Base-by-base conservation (phyloP, 2,797 vertebrate species). In the Takifugu rubripes region DNA sequence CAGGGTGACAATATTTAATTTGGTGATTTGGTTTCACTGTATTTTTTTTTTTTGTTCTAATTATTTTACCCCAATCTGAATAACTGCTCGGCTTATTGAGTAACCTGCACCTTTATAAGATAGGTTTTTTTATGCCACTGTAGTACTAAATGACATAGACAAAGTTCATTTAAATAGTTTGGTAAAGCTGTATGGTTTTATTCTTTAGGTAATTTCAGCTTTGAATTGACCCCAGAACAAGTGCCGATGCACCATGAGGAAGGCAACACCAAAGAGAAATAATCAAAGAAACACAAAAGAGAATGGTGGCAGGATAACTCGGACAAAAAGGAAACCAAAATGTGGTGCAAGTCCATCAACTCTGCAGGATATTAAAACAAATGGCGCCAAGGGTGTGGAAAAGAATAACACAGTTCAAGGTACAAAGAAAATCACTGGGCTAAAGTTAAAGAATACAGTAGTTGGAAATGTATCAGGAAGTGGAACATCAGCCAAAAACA, bases 241-340 rank as follows among this genome's bases (percentile, higher is more conserved):
- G 52, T 51, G 47, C 33, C n/a, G 65, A 52, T 36, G 9, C 31
- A 33, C 36, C 36, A 77, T 74, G 8, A 66, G 70, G 49, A 88
- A 64, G 70, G 40, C 29, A 48, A 66, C 46, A 25, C 84, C 74
- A 60, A 61, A 73, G 64, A 62, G 11, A 52, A 48, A 64, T n/a
- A 72, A 58, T 5, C 64, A 54, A 40, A 74, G 75, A 69, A 68
- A 79, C 57, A 57, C 47, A 29, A 66, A 61, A 51, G 68, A 75
- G 36, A 49, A 49, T 10, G 49, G 5, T 56, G 68, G 58, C 3
- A 64, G 82, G 72, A 49, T 8, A 2, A 49, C 74, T 47, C 66
- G 40, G 12, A n/a, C 26, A 24, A 49, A 59, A 44, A 68, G 60
- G 21, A 80, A 74, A 58, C 56, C 24, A 12, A 68, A 17, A 42